These are phyloP conservation scores for Hoplostethus mediterraneus DNA, from an alignment of 2,797 vertebrate genomes.

Conservation along the genomic window DNA sequence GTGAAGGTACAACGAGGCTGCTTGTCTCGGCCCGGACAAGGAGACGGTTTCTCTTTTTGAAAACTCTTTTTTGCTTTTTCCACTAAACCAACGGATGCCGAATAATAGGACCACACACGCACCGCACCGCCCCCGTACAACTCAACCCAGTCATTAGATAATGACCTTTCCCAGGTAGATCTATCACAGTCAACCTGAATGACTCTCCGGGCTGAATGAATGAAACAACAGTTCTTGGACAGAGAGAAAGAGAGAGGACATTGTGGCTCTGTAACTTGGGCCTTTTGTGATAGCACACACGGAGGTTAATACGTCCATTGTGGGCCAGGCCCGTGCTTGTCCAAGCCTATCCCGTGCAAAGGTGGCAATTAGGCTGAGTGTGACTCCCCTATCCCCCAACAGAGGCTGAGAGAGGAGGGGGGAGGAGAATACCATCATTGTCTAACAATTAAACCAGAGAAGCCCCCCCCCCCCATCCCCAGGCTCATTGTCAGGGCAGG, in stretches of 20 bases:
- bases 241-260: conserved; percentile 55
- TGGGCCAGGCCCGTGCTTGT: conserved; percentile 52
- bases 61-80: conserved; percentile 41
- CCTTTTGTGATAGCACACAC: conserved; percentile 62
- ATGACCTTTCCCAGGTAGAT: conserved; percentile 77
- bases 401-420: conserved; percentile 37
- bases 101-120: conserved; percentile 61
- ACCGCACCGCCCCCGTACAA: conserved; percentile 31
- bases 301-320: conserved; percentile 73
- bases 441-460: conserved; percentile 70
- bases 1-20: conserved; percentile 56
- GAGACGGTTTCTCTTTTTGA: conserved; percentile 4
- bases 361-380: conserved; percentile 74
- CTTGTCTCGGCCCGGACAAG: conserved; percentile 45
- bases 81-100: conserved; percentile 38
- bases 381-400: conserved; percentile 45
- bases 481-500: conserved; percentile 71
- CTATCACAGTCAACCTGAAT: conserved; percentile 58
- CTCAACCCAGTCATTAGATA: conserved; percentile 50
- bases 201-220: conserved; percentile 51
- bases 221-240: conserved; percentile 60
- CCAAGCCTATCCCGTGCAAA: conserved; percentile 57
- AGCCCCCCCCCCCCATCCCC: conserved; percentile 49
- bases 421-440: conserved; percentile 75
- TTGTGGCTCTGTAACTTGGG: conserved; percentile 67